These are phyloP conservation scores for Acrobasis repandana DNA, from an alignment of 2,888 invertebrate genomes.

Conservation along the genomic window DNA sequence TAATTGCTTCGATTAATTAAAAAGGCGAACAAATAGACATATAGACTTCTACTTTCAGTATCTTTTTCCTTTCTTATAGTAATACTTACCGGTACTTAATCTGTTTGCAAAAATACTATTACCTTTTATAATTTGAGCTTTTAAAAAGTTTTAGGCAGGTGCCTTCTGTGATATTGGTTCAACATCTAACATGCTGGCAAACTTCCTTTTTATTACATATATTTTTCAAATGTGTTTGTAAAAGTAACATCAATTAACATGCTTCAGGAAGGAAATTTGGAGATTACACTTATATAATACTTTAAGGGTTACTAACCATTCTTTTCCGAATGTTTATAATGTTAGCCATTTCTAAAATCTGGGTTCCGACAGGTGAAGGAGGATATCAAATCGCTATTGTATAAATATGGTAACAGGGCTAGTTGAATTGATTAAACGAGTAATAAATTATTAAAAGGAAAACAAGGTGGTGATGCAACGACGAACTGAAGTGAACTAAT, in stretches of 20 bases:
- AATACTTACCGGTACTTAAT: too few relatives aligned
- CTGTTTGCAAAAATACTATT: too few relatives aligned
- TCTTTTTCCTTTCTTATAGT: too few relatives aligned
- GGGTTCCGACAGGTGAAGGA: background rate
- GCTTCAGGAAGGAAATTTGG: background rate
- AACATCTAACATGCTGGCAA: too few relatives aligned
- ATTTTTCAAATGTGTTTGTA: too few relatives aligned
- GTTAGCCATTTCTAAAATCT: slow-evolving; percentile 54
- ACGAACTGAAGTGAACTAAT: slow-evolving; percentile 13
- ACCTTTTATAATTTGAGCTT: too few relatives aligned
- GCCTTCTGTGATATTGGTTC: too few relatives aligned
- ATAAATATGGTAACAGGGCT: background rate
- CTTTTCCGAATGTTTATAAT: slow-evolving; percentile 57
- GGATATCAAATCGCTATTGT: background rate
- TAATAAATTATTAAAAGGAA: slow-evolving; percentile 14
- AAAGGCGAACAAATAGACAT: too few relatives aligned
- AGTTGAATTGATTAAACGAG: background rate
- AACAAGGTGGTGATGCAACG: slow-evolving; percentile 3
- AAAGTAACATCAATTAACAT: slow-evolving; percentile 12
- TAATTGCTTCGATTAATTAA: too few relatives aligned
- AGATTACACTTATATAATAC: slow-evolving; percentile 14
- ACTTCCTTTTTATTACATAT: too few relatives aligned
- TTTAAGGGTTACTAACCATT: slow-evolving; percentile 53
- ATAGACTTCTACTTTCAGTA: too few relatives aligned
- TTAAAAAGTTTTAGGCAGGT: too few relatives aligned